Evolutionary conservation across 30 jellyfish, hydroid and myxozoan genomes (phyloP).

Genomic region (Hydractinia echinata): DNA sequence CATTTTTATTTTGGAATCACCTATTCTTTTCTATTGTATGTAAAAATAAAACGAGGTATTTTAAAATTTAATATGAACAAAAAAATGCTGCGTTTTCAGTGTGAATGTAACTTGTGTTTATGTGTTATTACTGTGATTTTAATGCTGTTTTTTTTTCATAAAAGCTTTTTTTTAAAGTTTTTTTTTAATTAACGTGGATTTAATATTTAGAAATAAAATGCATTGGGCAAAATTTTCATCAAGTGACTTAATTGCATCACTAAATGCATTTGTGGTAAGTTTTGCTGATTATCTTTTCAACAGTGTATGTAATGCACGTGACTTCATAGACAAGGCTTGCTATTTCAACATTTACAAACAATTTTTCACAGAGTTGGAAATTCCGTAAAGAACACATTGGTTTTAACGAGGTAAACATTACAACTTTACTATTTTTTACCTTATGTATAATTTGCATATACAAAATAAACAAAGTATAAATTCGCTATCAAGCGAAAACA

Average conservation of each 20-base stretch:
- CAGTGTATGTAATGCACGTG: background rate
- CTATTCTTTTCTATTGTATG: background rate
- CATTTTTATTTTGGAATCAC: background rate
- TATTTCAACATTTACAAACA: background rate
- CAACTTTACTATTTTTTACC: no score
- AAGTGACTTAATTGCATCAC: conserved; percentile 86
- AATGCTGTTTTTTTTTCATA: conserved; percentile 17
- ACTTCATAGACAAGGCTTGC: background rate
- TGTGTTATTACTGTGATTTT: background rate
- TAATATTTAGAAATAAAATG: conserved; percentile 93
- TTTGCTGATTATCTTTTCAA: background rate
- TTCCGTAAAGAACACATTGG: conserved; percentile 52
- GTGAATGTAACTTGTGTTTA: background rate
- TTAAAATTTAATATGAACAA: no score
- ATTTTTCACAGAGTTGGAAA: conserved; percentile 68
- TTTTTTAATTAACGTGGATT: no score
- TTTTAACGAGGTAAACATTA: conserved; percentile 58
- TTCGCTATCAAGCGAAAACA: no score
- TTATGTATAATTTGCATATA: no score
- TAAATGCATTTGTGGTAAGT: conserved; percentile 71
- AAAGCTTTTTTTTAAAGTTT: no score
- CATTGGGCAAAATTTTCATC: conserved; percentile 82
- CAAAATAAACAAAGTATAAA: no score
- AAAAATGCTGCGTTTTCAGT: no score
- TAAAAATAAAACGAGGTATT: no score